Base-by-base conservation (phyloP, 2,797 vertebrate species). In the Macroramphosus scolopax region DNA sequence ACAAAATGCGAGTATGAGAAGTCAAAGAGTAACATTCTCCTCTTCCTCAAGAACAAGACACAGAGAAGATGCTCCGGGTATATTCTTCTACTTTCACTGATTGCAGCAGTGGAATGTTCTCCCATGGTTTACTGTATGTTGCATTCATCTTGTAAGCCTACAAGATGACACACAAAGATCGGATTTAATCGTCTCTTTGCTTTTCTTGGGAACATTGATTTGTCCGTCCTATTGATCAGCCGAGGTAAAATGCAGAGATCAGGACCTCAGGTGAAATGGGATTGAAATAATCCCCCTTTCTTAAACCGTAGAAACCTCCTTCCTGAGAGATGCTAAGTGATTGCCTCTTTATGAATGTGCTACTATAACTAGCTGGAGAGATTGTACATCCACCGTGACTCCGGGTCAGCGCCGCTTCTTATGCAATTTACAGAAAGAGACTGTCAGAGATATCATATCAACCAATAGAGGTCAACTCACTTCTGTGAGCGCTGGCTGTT, bases 391-490 rank as follows among this genome's bases (percentile, higher is more conserved):
- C 48, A 35, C 33, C 17, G 14, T 52, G 28, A 44, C 30, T 31
- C 14, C 41, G 14, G 13, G 40, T 59, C 28, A 35, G 30, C 40
- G 58, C 25, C 14, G 0, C 20, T 45, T 45, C 5, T 71, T 64
- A 68, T 20, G 51, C 25, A 46, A 68, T 35, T 8, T 3, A 25
- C n/a, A 52, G 15, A 39, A 24, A 29, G 28, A 16, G 11, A 30
- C 6, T 13, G 37, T 13, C 8, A 15, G 29, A 12, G 13, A 14
- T 5, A 14, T 17, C 14, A 30, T 5, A 33, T 38, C n/a, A 29
- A 48, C 40, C 4, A 13, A 20, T 15, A 5, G 28, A 66, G 42
- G 51, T 68, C 70, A 62, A 39, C 43, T 75, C 49, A 61, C 25
- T 50, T 50, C 56, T 45, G 7, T 24, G 36, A 61, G 37, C 14